A percentile compares a stretch with the other conserved stretches of the same genome.
These are phyloP conservation scores for Siphlonurus alternatus DNA, from an alignment of 2,888 invertebrate species.

Conservation along the genomic window DNA sequence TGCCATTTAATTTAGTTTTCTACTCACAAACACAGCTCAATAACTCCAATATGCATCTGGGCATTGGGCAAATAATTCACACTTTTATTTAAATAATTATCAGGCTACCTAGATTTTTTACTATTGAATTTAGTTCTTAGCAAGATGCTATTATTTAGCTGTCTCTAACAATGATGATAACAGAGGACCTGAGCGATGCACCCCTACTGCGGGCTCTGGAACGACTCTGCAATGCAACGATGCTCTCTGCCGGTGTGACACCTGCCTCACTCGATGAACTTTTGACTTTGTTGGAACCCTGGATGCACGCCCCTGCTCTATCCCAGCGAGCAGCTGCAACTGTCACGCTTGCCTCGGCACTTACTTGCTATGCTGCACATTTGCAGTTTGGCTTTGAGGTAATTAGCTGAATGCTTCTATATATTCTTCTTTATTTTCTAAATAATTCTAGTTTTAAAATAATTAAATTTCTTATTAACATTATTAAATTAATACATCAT, in stretches of 20 bases:
- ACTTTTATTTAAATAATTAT: too few species aligned
- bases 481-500: too few species aligned
- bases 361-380: constrained; percentile 45
- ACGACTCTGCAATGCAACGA: background rate
- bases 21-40: too few species aligned
- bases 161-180: too few species aligned
- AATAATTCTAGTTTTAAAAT: background rate
- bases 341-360: constrained; percentile 27
- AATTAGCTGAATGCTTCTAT: too few species aligned
- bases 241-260: constrained; percentile 45
- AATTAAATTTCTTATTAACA: too few species aligned
- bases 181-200: background rate
- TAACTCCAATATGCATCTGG: too few species aligned
- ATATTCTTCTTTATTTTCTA: too few species aligned
- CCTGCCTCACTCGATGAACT: constrained; percentile 55
- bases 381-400: constrained; percentile 55
- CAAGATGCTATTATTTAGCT: background rate
- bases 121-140: too few species aligned
- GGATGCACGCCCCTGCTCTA: constrained; percentile 39
- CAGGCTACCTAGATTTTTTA: too few species aligned
- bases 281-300: constrained; percentile 45
- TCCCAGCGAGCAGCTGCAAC: constrained; percentile 47
- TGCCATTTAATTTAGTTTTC: too few species aligned
- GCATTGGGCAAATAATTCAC: too few species aligned
- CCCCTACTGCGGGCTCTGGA: background rate